Base-by-base conservation (phyloP, 2,113 vertebrate genomes). In the Ameiurus melas region DNA sequence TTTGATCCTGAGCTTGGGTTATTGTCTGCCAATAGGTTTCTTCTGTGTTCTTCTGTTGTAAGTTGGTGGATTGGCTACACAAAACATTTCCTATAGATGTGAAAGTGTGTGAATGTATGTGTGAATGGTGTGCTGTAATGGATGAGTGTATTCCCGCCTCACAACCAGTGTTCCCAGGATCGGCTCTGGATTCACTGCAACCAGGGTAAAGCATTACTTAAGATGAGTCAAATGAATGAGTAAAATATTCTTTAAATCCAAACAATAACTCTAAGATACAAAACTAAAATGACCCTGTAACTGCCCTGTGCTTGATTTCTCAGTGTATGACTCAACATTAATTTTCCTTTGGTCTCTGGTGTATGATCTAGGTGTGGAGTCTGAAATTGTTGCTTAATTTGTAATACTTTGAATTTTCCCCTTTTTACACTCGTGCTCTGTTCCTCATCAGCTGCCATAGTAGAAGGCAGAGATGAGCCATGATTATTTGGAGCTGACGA, bases 401-500 rank as follows among this genome's bases (percentile, higher is more conserved):
- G 70, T 60, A 36, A 80, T 79, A 10, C 70, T 39, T 53, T 47
- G 43, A 83, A 71, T 58, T 87, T 62, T 84, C 66, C 30, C 73
- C 5, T 4, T 66, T 47, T 88, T 33, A 53, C 57, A 57, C 53
- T 36, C 36, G 13, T 86, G 36, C 30, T 70, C 30, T 84, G 47
- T 20, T 86, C 53, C 62, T 79, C 36, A 43, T 57, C 20, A 25
- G 82, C n/a, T 36, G 85, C 39, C 36, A 51, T 53, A 84, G 57
- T 39, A 51, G 36, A 71, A 60, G 66, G 60, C 79, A 75, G 55
- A 60, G 70, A 85, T 55, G 80, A 85, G 55, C 85, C 77, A 64
- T 79, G 87, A 86, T 92, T 85, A 85, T 89, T 64, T 71, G 84
- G 86, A 89, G 60, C 16, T 78, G 73, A 84, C 85, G 33, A 70